Conservation (phyloP, 2,888 invertebrate genomes). For the Clusia tigrina region DNA sequence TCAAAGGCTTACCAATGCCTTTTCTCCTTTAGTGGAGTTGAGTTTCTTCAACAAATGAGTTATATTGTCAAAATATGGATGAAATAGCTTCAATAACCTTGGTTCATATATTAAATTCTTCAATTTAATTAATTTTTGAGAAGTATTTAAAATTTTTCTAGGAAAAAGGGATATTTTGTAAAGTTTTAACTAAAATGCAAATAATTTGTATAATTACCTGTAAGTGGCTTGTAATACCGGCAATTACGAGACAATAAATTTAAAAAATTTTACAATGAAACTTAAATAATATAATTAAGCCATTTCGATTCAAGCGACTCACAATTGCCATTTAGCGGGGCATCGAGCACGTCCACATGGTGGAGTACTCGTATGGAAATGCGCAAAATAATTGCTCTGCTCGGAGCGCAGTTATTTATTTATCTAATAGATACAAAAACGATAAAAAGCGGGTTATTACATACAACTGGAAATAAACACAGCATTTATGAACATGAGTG, state of each 20-base stretch:
- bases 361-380: too few species aligned
- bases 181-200: not conserved
- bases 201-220: not conserved
- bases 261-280: not conserved
- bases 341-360: conserved; percentile 8
- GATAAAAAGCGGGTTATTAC: conserved; percentile 14
- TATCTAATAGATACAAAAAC: conserved; percentile 36
- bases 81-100: too few species aligned
- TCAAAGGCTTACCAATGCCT: too few species aligned
- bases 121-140: too few species aligned
- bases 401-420: conserved; percentile 44
- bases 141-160: too few species aligned
- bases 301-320: not conserved
- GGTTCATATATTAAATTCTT: too few species aligned
- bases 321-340: not conserved
- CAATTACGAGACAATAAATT: not conserved
- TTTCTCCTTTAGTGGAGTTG: too few species aligned
- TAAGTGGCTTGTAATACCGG: conserved; percentile 13
- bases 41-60: too few species aligned
- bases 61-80: too few species aligned
- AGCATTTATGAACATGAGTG: conserved; percentile 46
- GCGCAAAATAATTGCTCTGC: conserved; percentile 17
- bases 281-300: conserved; percentile 6
- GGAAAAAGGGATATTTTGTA: too few species aligned
- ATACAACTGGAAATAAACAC: conserved; percentile 40